Evolutionary conservation across 1,140 invertebrate genomes (phyloP).

Genomic region (Drosophila navojoa): DNA sequence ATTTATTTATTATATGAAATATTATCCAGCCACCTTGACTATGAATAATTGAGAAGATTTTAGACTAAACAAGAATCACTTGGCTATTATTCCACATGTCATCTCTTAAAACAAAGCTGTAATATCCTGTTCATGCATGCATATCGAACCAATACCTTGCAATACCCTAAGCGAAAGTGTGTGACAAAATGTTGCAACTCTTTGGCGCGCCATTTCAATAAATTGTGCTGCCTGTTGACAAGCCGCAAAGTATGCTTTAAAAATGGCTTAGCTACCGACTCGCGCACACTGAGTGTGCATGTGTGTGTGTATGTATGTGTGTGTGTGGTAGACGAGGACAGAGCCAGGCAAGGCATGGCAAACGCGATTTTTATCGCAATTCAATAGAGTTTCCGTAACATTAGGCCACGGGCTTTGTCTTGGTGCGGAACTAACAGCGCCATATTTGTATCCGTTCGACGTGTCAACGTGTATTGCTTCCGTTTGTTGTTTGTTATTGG

Average conservation of each 20-base stretch:
- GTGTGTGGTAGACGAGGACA: conserved; percentile 43
- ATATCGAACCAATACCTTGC: neutral
- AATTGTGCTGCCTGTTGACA: conserved; percentile 74
- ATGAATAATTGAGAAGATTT: no score
- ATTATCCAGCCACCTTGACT: no score
- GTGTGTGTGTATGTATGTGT: conserved; percentile 23
- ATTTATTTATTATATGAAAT: no score
- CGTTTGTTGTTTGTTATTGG: conserved; percentile 65
- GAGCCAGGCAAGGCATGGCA: conserved; percentile 60
- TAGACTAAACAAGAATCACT: no score
- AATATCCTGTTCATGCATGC: no score
- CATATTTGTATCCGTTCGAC: conserved; percentile 80
- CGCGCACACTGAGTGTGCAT: conserved; percentile 4
- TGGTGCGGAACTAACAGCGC: conserved; percentile 75
- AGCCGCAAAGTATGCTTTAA: conserved; percentile 80
- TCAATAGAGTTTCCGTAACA: conserved; percentile 81
- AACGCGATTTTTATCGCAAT: conserved; percentile 81
- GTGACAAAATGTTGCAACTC: conserved; percentile 37
- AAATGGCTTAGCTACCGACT: conserved; percentile 55
- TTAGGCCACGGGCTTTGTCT: conserved; percentile 72
- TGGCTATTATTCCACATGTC: no score
- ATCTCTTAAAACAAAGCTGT: no score
- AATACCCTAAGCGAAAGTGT: neutral
- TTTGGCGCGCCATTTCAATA: conserved; percentile 77
- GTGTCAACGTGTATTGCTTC: conserved; percentile 81